These are phyloP conservation scores for Sinhomidia bicolor DNA, from an alignment of 2,888 invertebrate species.

Conservation along the genomic window DNA sequence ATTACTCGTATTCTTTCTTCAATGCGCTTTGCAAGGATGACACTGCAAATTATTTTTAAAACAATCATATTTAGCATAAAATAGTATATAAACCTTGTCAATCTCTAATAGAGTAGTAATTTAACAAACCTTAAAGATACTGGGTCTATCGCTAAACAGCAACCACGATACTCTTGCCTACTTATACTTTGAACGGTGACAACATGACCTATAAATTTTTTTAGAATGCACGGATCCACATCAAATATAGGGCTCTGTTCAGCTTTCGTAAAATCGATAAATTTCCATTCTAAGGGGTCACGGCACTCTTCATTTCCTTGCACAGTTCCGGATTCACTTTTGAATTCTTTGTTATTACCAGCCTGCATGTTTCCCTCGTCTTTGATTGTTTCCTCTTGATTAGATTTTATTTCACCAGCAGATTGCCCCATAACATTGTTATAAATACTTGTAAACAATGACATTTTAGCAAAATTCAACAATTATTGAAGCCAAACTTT, in stretches of 20 bases:
- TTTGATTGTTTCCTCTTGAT: not conserved
- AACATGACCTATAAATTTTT: constrained; percentile 62
- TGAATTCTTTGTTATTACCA: too few relatives aligned
- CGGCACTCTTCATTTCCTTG: not conserved
- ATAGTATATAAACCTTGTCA: too few relatives aligned
- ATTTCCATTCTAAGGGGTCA: constrained; percentile 50
- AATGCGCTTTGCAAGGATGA: constrained; percentile 54
- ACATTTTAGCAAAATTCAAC: constrained; percentile 10
- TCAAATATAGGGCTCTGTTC: constrained; percentile 50
- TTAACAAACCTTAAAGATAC: constrained; percentile 64
- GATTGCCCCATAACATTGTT: constrained; percentile 47
- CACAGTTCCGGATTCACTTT: too few relatives aligned
- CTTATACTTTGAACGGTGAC: constrained; percentile 53
- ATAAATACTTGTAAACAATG: not conserved
- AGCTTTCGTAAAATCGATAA: constrained; percentile 58
- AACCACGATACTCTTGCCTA: constrained; percentile 50
- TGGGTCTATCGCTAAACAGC: constrained; percentile 69
- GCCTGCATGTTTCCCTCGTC: not conserved
- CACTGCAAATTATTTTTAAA: constrained; percentile 52
- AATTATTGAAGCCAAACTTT: not conserved
- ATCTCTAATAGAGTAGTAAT: too few relatives aligned
- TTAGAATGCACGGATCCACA: constrained; percentile 58
- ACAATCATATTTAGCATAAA: not conserved
- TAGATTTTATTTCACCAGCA: not conserved
- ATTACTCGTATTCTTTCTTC: constrained; percentile 27